Evolutionary conservation across 2,797 vertebrate species (phyloP).

Genomic region (Thunnus albacares): DNA sequence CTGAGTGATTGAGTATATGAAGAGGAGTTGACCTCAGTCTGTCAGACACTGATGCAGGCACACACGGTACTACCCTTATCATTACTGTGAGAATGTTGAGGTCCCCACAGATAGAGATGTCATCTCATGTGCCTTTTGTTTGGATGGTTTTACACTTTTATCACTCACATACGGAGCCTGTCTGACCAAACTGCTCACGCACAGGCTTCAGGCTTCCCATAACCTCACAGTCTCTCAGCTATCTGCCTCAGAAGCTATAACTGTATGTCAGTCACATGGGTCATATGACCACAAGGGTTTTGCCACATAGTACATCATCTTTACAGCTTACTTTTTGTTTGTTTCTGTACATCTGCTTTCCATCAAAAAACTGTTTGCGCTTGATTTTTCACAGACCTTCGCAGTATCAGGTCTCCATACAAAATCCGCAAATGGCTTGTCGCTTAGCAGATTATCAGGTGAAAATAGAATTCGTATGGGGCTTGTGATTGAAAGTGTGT

Average conservation of each 20-base stretch:
- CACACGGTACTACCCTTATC: slow-evolving; percentile 61
- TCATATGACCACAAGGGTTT: slow-evolving; percentile 50
- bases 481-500: slow-evolving; percentile 55
- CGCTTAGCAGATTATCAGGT: slow-evolving; percentile 68
- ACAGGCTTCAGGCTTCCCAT: slow-evolving; percentile 39
- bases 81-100: slow-evolving; percentile 60
- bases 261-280: slow-evolving; percentile 49
- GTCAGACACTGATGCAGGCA: slow-evolving; percentile 52
- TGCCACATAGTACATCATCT: slow-evolving; percentile 71
- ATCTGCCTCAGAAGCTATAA: slow-evolving; percentile 45
- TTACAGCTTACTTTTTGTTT: slow-evolving; percentile 63
- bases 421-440: slow-evolving; percentile 58
- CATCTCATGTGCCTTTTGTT: slow-evolving; percentile 74
- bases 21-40: slow-evolving; percentile 31
- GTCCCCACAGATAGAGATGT: slow-evolving; percentile 68
- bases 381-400: slow-evolving; percentile 62
- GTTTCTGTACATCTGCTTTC: slow-evolving; percentile 72
- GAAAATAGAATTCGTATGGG: slow-evolving; percentile 66
- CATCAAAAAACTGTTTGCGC: slow-evolving; percentile 59
- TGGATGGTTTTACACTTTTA: slow-evolving; percentile 74
- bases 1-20: slow-evolving; percentile 3
- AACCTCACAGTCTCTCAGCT: slow-evolving; percentile 43
- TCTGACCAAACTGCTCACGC: slow-evolving; percentile 58
- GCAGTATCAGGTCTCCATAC: slow-evolving; percentile 61
- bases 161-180: slow-evolving; percentile 64